phyloP scores from a whole-genome alignment of 64 coral and sea anemone genomes.

The Cladopsammia gracilis region DNA sequence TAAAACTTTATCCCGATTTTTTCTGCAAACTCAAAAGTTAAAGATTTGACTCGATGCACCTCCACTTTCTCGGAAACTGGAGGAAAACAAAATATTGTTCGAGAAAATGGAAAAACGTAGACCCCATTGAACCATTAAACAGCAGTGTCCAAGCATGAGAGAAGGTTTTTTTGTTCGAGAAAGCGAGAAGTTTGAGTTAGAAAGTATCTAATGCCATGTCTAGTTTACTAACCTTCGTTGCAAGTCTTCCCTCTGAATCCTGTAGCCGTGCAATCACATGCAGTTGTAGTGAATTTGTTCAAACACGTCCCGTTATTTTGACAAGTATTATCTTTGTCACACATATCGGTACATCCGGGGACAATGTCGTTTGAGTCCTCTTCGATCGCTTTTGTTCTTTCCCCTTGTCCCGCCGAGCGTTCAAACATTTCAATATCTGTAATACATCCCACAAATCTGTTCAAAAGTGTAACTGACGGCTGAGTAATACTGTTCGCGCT shows the following conservation, averaged over 20 bases:
- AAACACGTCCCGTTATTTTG: slow-evolving; percentile 17
- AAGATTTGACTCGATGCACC: no score
- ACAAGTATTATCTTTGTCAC: slow-evolving; percentile 1
- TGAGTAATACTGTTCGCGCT: slow-evolving; percentile 1
- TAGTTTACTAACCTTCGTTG: not conserved
- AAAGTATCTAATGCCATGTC: no score
- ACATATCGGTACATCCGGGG: slow-evolving; percentile 11
- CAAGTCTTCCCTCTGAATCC: slow-evolving; percentile 18
- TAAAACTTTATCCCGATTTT: no score
- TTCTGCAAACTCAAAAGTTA: no score
- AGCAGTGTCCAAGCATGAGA: no score
- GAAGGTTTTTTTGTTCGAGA: no score
- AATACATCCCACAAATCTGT: slow-evolving; percentile 5
- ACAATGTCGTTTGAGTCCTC: not conserved
- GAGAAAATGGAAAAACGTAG: no score
- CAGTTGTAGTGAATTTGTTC: slow-evolving; percentile 36
- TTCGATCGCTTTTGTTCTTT: not conserved
- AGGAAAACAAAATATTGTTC: no score
- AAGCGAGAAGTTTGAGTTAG: no score
- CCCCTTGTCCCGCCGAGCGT: not conserved
- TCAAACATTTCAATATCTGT: slow-evolving; percentile 9
- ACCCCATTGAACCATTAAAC: no score
- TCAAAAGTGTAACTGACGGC: slow-evolving; percentile 9
- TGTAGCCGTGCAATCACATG: slow-evolving; percentile 17
- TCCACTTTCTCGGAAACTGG: no score